These are phyloP conservation scores for Drosophila hydei DNA, from an alignment of 1,140 invertebrate genomes.

Conservation along the genomic window DNA sequence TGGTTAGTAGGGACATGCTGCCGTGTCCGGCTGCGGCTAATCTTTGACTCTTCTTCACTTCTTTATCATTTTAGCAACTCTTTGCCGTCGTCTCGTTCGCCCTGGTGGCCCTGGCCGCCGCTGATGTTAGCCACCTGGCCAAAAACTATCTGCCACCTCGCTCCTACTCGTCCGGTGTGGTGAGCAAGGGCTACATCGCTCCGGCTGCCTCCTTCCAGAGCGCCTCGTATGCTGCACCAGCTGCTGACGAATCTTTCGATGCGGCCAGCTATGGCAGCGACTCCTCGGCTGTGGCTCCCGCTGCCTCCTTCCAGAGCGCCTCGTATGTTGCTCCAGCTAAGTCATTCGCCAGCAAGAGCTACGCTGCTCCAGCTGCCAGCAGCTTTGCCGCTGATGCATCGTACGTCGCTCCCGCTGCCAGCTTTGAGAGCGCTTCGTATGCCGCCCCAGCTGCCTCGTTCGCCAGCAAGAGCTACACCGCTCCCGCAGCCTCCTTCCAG, in stretches of 20 bases:
- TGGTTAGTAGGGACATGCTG: constrained; percentile 46
- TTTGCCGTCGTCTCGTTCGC: constrained; percentile 58
- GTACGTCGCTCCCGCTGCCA: constrained; percentile 40
- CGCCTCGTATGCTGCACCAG: constrained; percentile 25
- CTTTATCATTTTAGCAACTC: constrained; percentile 48
- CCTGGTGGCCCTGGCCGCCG: constrained; percentile 59
- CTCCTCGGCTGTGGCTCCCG: constrained; percentile 9
- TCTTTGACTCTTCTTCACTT: neutral
- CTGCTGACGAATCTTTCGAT: neutral
- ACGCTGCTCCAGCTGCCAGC: constrained; percentile 33
- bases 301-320: constrained; percentile 14
- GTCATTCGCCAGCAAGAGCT: constrained; percentile 6
- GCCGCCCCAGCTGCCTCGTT: constrained; percentile 7
- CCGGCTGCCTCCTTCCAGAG: constrained; percentile 29
- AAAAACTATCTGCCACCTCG: constrained; percentile 66
- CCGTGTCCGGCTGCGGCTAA: neutral
- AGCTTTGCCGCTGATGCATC: constrained; percentile 19
- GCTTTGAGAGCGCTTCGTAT: constrained; percentile 13
- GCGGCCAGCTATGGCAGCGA: no score
- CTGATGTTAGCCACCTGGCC: constrained; percentile 70
- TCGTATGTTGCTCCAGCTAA: constrained; percentile 29
- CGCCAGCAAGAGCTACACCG: constrained; percentile 5
- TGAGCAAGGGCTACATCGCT: constrained; percentile 23
- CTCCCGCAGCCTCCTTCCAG: constrained; percentile 21
- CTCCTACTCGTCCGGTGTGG: constrained; percentile 5